Evolutionary conservation across 2,888 invertebrate genomes (phyloP), one percentile per base, ranked within the genome.

Genomic region (Drosophila pseudotakahashii): DNA sequence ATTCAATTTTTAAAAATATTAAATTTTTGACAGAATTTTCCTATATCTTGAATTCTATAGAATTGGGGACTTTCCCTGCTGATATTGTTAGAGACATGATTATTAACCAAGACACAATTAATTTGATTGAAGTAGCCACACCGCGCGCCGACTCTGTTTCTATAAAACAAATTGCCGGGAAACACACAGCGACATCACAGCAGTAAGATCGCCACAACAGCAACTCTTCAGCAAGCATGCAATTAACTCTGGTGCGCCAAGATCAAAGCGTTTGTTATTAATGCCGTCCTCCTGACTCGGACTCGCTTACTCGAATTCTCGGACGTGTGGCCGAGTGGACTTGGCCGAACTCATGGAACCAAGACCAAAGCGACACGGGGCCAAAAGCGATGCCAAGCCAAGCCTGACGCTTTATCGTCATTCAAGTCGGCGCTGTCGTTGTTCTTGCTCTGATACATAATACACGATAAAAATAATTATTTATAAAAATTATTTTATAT

Each of bases 81-180:
- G 23, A 7, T 9, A 42, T 6, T 13, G 16, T 30, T 16, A 11
- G 16, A 51, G 70, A 64, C 70, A 66, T 54, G 44, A 48, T 32
- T 60, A 34, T 48, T 60, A 47, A 48, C 32, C 26, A 26, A 39
- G 53, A 39, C 60, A 75, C 88, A 90, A 91, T 90, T 91, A 91
- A 91, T 90, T 90, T 90, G 90, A 91, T 90, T 90, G 90, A 90
- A 89, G 89, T 89, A 87, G 90, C 90, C 91, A 90, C 90, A 87
- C 88, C 81, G 89, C 81, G 75, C 77, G 87, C 77, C 79, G 74
- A 70, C 81, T 78, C 79, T 78, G 77, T 75, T 87, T 81, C 85
- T 82, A 89, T 79, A 68, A 74, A 71, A 83, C 84, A 82, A 82
- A 82, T 87, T 87, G 82, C 85, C 72, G 64, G 70, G 59, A 14